phyloP scores from a whole-genome alignment of 2,113 vertebrate species.

The Micronycteris hirsuta region DNA sequence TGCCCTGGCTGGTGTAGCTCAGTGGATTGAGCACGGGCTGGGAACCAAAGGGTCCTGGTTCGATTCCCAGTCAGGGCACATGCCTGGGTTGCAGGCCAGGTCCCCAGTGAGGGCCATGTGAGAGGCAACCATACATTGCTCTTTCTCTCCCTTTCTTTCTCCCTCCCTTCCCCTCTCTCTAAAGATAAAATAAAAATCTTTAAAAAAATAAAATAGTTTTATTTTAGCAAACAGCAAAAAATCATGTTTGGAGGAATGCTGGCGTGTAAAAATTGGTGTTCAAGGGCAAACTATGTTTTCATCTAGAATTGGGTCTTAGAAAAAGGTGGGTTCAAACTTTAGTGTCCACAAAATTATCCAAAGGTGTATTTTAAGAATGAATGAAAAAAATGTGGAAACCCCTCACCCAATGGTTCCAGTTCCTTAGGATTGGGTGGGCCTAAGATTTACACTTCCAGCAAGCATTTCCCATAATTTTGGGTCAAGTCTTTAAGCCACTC shows the following conservation, averaged over 20 bases:
- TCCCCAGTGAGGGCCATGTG: too few relatives aligned
- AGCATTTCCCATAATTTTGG: neutral
- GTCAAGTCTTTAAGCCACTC: neutral
- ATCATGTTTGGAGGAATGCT: neutral
- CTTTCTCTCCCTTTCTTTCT: too few relatives aligned
- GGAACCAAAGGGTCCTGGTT: too few relatives aligned
- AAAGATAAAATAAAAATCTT: too few relatives aligned
- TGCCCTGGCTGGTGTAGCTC: too few relatives aligned
- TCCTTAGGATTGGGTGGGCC: neutral
- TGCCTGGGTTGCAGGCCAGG: too few relatives aligned
- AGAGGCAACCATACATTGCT: too few relatives aligned
- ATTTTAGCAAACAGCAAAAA: neutral
- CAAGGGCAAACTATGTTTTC: neutral
- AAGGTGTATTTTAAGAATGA: neutral
- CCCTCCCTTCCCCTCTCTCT: too few relatives aligned
- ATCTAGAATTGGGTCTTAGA: neutral
- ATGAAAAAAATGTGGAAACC: neutral
- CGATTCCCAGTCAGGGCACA: too few relatives aligned
- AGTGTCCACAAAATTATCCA: neutral
- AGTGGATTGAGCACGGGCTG: too few relatives aligned
- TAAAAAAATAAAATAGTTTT: neutral
- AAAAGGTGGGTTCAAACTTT: neutral
- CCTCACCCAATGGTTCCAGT: neutral
- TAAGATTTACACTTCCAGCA: neutral
- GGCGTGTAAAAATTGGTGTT: neutral